phyloP scores from a whole-genome alignment of 2,797 vertebrate genomes.

The Peromyscus attwateri region DNA sequence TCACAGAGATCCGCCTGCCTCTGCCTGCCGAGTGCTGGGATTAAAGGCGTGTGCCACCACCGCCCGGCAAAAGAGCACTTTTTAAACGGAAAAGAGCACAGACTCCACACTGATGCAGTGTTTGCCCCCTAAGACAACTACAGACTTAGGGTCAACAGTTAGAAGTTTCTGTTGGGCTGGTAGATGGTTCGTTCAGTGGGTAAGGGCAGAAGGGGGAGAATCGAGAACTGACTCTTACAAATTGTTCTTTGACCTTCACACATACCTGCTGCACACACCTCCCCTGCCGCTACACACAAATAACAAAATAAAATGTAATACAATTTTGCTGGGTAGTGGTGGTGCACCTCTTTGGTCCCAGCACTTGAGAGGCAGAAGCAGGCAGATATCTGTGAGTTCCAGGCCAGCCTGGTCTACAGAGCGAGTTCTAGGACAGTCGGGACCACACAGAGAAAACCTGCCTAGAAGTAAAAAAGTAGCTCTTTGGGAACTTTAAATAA shows the following conservation, averaged over 20 bases:
- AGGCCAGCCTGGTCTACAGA: not conserved
- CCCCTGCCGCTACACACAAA: not conserved
- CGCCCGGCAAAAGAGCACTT: no score
- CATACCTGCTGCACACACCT: not conserved
- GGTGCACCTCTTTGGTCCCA: not conserved
- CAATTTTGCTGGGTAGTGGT: not conserved
- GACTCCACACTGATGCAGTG: not conserved
- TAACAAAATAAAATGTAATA: not conserved
- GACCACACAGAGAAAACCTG: not conserved
- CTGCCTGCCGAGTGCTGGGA: no score
- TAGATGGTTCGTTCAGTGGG: not conserved
- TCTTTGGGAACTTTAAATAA: constrained; percentile 1
- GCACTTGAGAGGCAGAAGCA: not conserved
- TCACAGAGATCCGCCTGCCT: no score
- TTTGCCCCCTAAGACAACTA: not conserved
- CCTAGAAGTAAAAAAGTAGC: not conserved
- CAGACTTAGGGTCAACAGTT: not conserved
- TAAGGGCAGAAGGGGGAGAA: not conserved
- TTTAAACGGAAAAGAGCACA: not conserved
- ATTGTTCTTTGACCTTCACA: not conserved
- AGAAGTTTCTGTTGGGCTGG: not conserved
- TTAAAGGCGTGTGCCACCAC: no score
- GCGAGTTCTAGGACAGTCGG: not conserved
- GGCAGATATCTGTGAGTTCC: not conserved
- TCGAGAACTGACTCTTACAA: not conserved